Evolutionary conservation across 2,888 invertebrate genomes (phyloP).

Genomic region (Brachyopa scutellaris): DNA sequence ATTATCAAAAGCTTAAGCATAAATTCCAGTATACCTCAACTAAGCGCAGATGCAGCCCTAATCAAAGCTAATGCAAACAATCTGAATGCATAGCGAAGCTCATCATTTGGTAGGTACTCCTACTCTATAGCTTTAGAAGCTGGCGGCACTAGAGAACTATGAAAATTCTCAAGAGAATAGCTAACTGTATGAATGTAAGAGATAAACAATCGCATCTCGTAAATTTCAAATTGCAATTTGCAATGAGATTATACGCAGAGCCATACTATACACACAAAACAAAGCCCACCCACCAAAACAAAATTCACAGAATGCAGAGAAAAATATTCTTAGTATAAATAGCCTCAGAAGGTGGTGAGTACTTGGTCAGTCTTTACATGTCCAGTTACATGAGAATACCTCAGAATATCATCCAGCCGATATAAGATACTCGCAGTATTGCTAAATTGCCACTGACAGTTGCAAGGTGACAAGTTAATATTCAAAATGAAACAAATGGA

Average conservation of each 20-base stretch:
- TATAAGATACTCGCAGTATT: too few species aligned
- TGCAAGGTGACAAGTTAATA: conserved; percentile 4
- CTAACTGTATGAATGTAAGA: conserved; percentile 42
- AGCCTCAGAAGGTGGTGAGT: conserved; percentile 43
- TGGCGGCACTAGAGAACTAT: conserved; percentile 11
- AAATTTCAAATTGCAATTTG: conserved; percentile 77
- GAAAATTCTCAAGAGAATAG: conserved; percentile 60
- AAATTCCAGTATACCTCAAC: too few species aligned
- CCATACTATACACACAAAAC: neutral
- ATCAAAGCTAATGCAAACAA: neutral
- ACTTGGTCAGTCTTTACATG: conserved; percentile 63
- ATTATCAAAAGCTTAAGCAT: too few species aligned
- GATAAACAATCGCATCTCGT: conserved; percentile 79
- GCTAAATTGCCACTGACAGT: neutral
- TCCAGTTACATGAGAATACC: conserved; percentile 58
- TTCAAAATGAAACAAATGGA: conserved; percentile 38
- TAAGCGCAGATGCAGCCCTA: neutral
- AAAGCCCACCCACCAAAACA: conserved; percentile 7
- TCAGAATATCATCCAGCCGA: neutral
- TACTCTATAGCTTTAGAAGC: neutral
- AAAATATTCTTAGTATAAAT: conserved; percentile 68
- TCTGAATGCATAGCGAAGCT: conserved; percentile 8
- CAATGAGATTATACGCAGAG: conserved; percentile 70
- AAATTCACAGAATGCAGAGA: conserved; percentile 21
- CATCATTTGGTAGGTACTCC: conserved; percentile 29